phyloP scores from a whole-genome alignment of 2,113 vertebrate genomes.

The Hippocampus guttulatus region DNA sequence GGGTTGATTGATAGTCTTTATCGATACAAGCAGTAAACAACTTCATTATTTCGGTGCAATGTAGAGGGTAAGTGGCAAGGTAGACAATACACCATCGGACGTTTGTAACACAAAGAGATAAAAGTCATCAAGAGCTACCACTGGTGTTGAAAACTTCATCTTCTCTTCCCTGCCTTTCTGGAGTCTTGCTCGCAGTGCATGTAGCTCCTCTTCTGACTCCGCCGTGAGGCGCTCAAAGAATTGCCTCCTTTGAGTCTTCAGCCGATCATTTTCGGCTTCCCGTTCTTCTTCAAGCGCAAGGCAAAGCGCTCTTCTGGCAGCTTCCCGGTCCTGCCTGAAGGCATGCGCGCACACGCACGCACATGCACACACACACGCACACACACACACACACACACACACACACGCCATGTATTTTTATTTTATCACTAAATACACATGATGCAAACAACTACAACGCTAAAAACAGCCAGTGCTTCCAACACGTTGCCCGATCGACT shows the following conservation, averaged over 20 bases:
- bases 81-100: background rate
- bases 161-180: background rate
- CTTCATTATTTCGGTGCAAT: background rate
- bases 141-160: background rate
- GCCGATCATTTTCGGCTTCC: background rate
- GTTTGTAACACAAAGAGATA: background rate
- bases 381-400: background rate
- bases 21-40: background rate
- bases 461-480: too few relatives aligned
- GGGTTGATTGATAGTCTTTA: background rate
- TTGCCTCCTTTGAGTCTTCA: background rate
- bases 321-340: background rate
- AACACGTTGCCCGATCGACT: too few relatives aligned
- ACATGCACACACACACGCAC: background rate
- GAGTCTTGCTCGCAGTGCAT: background rate
- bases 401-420: too few relatives aligned
- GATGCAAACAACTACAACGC: too few relatives aligned
- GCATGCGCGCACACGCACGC: background rate
- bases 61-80: background rate
- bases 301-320: background rate
- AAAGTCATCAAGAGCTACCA: background rate
- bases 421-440: too few relatives aligned
- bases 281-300: slow-evolving; percentile 4
- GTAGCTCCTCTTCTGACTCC: background rate
- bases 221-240: background rate